Conservation (phyloP, 2,888 invertebrate genomes). For the Psylliodes chrysocephalus region DNA sequence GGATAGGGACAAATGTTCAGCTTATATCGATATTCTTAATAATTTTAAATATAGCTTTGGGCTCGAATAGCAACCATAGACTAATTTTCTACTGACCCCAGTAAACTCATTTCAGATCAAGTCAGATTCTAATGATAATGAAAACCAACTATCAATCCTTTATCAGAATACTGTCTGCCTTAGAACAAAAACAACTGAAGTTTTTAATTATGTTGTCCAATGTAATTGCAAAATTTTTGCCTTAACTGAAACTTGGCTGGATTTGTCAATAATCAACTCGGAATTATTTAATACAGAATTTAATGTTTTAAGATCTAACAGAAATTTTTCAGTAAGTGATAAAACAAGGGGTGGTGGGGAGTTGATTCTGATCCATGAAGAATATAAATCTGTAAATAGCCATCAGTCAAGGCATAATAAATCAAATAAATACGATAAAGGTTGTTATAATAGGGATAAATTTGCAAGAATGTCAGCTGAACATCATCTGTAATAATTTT, state of each 20-base stretch:
- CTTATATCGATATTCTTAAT: background rate
- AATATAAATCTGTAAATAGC: too few species aligned
- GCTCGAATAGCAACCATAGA: background rate
- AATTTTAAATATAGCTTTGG: background rate
- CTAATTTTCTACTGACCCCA: background rate
- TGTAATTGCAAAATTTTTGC: background rate
- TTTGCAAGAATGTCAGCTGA: too few species aligned
- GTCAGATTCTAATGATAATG: too few species aligned
- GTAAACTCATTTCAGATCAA: background rate
- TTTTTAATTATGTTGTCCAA: slow-evolving; percentile 3
- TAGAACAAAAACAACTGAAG: background rate
- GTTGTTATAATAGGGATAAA: too few species aligned
- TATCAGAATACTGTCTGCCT: background rate
- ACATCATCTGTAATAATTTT: too few species aligned
- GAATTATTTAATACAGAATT: background rate
- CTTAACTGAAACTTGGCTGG: slow-evolving; percentile 18
- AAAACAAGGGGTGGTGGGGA: slow-evolving; percentile 3
- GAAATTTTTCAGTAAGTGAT: background rate
- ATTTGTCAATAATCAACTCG: background rate
- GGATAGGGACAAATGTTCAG: background rate
- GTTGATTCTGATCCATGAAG: slow-evolving; percentile 7
- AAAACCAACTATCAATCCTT: background rate
- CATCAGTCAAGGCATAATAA: too few species aligned
- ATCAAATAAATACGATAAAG: too few species aligned
- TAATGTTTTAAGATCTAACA: background rate